Evolutionary conservation across 2,113 vertebrate species (phyloP), one percentile per base, ranked within the genome.

Genomic region (Phaethon lepturus): DNA sequence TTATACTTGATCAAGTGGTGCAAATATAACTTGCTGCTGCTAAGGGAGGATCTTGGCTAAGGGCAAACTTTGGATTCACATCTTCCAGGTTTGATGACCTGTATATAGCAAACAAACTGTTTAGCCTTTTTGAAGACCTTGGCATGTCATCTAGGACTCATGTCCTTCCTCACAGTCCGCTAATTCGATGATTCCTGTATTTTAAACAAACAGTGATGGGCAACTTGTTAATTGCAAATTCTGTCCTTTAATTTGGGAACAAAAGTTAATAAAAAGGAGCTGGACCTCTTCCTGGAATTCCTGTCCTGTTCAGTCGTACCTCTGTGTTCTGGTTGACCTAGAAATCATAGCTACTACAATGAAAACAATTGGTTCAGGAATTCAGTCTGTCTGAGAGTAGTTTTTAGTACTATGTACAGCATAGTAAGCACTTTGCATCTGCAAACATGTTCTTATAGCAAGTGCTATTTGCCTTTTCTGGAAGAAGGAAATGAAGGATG

Each of bases 11-110:
- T 88, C 55, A 67, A 5, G 49, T 55, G 86, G 63, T 96, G 93
- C 87, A 95, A 72, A 94, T 91, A 44, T 15, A 80, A 91, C 74
- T 92, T 93, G 55, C 80, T 97, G 76, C 94, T 95, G 80, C 95
- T 86, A 95, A 90, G 38, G 94, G 63, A 96, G 64, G 55, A 79
- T 82, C 71, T 75, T 87, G 64, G 72, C 72, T 74, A 94, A 89
- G 86, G 90, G 64, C 80, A 95, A 6, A 62, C 64, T 87, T 89
- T 69, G 78, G 59, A 66, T 90, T 95, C 64, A 5, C 84, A 60
- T 81, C 63, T 88, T 95, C 77, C 88, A 90, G 62, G 73, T 96
- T 78, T 85, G 84, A 86, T 93, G 76, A 91, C 84, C 74, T 91
- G 66, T 76, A 60, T 90, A 83, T 83, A 91, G 92, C 79, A 95